phyloP scores from a whole-genome alignment of 1,140 invertebrate species.

The Drosophila repleta region DNA sequence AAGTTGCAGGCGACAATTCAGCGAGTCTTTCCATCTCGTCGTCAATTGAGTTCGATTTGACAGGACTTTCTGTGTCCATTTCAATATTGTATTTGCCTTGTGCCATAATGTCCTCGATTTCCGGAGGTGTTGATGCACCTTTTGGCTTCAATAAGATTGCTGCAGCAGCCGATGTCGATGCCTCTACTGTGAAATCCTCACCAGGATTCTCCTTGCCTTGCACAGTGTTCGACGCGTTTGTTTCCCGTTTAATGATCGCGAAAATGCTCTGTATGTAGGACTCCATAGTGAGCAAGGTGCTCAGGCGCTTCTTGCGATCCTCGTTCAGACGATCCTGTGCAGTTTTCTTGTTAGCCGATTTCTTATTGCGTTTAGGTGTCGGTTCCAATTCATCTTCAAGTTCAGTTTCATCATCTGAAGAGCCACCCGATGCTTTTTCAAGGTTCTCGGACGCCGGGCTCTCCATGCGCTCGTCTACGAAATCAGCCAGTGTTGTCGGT shows the following conservation, averaged over 20 bases:
- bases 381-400: slow-evolving; percentile 70
- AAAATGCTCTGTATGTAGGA: slow-evolving; percentile 79
- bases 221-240: slow-evolving; percentile 29
- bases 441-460: slow-evolving; percentile 46
- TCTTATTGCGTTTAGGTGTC: slow-evolving; percentile 70
- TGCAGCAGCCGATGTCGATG: slow-evolving; percentile 68
- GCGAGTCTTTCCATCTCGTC: slow-evolving; percentile 33
- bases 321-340: slow-evolving; percentile 74
- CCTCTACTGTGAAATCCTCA: slow-evolving; percentile 50
- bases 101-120: slow-evolving; percentile 35
- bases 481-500: slow-evolving; percentile 38
- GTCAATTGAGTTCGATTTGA: slow-evolving; percentile 40
- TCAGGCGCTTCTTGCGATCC: slow-evolving; percentile 72
- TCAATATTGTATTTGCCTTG: slow-evolving; percentile 51
- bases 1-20: slow-evolving; percentile 11
- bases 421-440: slow-evolving; percentile 49
- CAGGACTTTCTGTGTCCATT: slow-evolving; percentile 41
- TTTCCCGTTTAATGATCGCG: slow-evolving; percentile 69
- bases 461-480: slow-evolving; percentile 60
- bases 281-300: slow-evolving; percentile 72
- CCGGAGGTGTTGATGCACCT: slow-evolving; percentile 58
- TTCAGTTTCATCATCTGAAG: slow-evolving; percentile 72
- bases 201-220: slow-evolving; percentile 37
- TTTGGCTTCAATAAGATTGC: slow-evolving; percentile 43
- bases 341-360: slow-evolving; percentile 68